Evolutionary conservation across 2,888 invertebrate genomes (phyloP).

Genomic region (Eucriotettix oculatus): DNA sequence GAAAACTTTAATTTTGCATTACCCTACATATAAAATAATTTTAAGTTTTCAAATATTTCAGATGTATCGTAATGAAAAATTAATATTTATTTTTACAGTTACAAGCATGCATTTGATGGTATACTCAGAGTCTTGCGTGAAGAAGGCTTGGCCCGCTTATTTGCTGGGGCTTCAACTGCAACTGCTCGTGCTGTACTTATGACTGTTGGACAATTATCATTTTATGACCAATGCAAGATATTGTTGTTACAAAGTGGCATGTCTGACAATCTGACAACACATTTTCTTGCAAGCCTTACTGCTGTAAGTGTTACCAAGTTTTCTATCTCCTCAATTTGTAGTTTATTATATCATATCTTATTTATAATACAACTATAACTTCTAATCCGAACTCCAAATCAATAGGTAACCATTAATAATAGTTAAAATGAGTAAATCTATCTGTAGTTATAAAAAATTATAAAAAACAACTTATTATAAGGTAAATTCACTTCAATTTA

Average conservation of each 20-base stretch:
- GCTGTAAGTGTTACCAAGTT: constrained; percentile 44
- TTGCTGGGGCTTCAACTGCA: constrained; percentile 82
- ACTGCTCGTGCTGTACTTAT: constrained; percentile 80
- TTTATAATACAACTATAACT: background rate
- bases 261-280: constrained; percentile 68
- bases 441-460: too few species aligned
- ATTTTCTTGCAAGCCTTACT: constrained; percentile 72
- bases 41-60: too few species aligned
- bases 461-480: too few species aligned
- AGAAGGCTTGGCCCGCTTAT: constrained; percentile 67
- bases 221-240: constrained; percentile 85
- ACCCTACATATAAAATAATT: too few species aligned
- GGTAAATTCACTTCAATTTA: too few species aligned
- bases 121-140: constrained; percentile 57
- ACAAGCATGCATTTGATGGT: constrained; percentile 91
- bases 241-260: constrained; percentile 54
- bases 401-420: too few species aligned
- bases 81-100: constrained; percentile 38
- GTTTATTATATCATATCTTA: background rate
- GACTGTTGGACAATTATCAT: constrained; percentile 94
- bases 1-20: background rate
- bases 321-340: too few species aligned
- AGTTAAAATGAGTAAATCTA: too few species aligned
- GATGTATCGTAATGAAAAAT: too few species aligned
- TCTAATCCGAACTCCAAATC: too few species aligned